Evolutionary conservation across 1,140 invertebrate genomes (phyloP), one percentile per base, ranked within the genome.

Genomic region (Ooceraea biroi): DNA sequence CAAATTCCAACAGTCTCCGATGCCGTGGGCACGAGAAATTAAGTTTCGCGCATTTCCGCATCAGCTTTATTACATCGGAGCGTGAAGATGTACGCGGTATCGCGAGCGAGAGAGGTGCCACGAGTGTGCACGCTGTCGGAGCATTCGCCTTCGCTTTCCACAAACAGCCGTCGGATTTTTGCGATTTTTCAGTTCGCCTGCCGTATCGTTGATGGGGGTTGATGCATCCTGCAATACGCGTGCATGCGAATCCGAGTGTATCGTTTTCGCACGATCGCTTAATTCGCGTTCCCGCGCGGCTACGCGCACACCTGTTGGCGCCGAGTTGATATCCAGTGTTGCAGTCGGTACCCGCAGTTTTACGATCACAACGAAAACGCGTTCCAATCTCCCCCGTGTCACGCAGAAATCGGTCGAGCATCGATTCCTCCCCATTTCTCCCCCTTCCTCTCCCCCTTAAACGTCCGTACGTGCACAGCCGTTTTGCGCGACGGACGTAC

Each of bases 21-120:
- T 36, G 65, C 50, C 76, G 52, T 7, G 57, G 65, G 36, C 65
- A 80, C 76, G 76, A 50, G 76, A 80, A 80, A 80, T 80, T 71
- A 80, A 80, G 76, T 80, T 80, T 80, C 76, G 63, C 36, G n/a
- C 50, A 69, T 80, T 71, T 71, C 73, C 22, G 58, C 73, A 50
- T 63, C 76, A 71, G 76, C 48, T 80, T 80, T 80, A 80, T 80
- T 80, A 80, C 65, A 80, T 80, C 36, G 76, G 14, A 22, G 8
- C 63, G 76, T 50, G 41, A 80, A 71, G 71, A 80, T 71, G 76
- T 63, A 78, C 44, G 69, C 63, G 76, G 36, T 30, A 78, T 78
- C 69, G 76, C 69, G 36, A 27, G 25, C 65, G 65, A 7, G 69
- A 65, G 36, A 36, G 36, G 2, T 36, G n/a, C n/a, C n/a, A n/a